Evolutionary conservation across 1,140 invertebrate genomes (phyloP).

Genomic region (Ericerus pela): DNA sequence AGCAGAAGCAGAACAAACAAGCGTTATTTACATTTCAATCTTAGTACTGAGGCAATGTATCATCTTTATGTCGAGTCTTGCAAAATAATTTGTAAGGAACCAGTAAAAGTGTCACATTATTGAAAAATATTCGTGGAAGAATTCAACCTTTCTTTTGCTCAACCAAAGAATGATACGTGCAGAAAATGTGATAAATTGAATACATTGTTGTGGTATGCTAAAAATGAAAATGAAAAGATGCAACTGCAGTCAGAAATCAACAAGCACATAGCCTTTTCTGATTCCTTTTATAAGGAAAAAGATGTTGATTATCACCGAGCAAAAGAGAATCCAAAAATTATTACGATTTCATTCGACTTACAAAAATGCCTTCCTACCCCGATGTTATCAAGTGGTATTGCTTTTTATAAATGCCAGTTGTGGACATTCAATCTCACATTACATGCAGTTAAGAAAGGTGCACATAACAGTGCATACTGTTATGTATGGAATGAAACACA

Average conservation of each 20-base stretch:
- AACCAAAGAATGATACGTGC: conserved; percentile 11
- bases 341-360: no score
- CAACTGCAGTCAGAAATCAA: not conserved
- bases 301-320: conserved; percentile 5
- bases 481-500: conserved; percentile 29
- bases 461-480: conserved; percentile 22
- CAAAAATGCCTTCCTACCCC: conserved; percentile 28
- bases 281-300: conserved; percentile 10
- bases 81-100: not conserved
- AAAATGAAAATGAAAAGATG: not conserved
- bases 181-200: conserved; percentile 12
- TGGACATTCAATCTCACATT: conserved; percentile 32
- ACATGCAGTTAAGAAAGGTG: conserved; percentile 24
- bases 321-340: conserved; percentile 15
- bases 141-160: conserved; percentile 12
- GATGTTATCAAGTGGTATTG: conserved; percentile 22
- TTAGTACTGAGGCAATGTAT: conserved; percentile 3
- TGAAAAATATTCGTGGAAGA: conserved; percentile 12
- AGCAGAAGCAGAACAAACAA: conserved; percentile 3
- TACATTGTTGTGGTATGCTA: not conserved
- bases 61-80: not conserved
- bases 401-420: conserved; percentile 28
- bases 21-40: conserved; percentile 14
- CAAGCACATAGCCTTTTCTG: not conserved
- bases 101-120: conserved; percentile 2